Percentiles rank a stretch among this genome's conserved stretches.
phyloP scores from a whole-genome alignment of 1,140 invertebrate species.

The Orussus abietinus region DNA sequence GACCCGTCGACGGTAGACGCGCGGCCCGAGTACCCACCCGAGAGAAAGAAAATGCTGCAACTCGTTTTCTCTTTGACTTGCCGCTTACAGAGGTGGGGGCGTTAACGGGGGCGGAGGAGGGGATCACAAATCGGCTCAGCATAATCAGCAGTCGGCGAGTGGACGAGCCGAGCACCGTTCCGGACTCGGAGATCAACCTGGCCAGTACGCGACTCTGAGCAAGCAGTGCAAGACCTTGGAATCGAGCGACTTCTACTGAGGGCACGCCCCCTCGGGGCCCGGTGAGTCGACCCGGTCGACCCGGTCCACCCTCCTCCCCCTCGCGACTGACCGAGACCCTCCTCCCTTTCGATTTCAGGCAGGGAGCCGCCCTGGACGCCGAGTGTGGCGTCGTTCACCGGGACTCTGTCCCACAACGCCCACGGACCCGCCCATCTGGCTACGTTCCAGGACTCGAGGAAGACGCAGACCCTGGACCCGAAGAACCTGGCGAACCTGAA shows the following conservation, averaged over 20 bases:
- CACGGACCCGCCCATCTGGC: conserved; percentile 47
- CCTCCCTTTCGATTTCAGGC: no score
- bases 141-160: conserved; percentile 53
- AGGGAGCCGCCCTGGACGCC: conserved; percentile 52
- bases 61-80: conserved; percentile 40
- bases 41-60: conserved; percentile 43
- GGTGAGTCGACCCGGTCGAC: no score
- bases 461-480: conserved; percentile 50
- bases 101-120: conserved; percentile 49
- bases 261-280: conserved; percentile 54
- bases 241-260: conserved; percentile 92
- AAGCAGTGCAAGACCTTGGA: conserved; percentile 94
- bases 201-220: conserved; percentile 86
- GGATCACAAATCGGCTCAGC: conserved; percentile 51
- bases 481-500: conserved; percentile 49
- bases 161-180: conserved; percentile 53
- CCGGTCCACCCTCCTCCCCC: no score
- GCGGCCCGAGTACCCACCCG: no score
- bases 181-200: conserved; percentile 56
- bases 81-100: conserved; percentile 51
- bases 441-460: conserved; percentile 49
- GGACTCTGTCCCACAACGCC: conserved; percentile 48
- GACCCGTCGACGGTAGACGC: no score
- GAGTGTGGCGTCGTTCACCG: conserved; percentile 48
- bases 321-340: no score